Evolutionary conservation across 2,888 invertebrate species (phyloP).

Genomic region (Reticulitermes lucifugus): DNA sequence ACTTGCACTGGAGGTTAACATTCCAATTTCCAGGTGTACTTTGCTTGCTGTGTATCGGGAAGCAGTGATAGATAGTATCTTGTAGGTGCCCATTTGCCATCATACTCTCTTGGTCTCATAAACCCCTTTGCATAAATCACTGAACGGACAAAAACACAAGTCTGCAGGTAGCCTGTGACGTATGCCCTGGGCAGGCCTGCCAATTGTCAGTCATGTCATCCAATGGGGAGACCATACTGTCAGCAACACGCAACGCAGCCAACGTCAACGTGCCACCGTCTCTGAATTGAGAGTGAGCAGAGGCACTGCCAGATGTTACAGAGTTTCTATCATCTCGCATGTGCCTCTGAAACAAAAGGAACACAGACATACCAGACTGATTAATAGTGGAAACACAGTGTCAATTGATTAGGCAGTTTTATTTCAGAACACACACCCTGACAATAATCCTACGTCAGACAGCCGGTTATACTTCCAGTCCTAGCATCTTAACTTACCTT

Average conservation of each 20-base stretch:
- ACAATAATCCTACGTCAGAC: not conserved
- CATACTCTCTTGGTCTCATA: conserved; percentile 35
- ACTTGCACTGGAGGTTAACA: conserved; percentile 37
- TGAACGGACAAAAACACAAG: not conserved
- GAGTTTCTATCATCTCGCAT: conserved; percentile 72
- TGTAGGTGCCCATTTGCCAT: conserved; percentile 38
- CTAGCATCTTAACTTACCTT: no score
- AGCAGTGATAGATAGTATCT: conserved; percentile 30
- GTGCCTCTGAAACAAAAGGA: conserved; percentile 86
- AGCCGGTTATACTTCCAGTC: not conserved
- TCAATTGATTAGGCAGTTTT: not conserved
- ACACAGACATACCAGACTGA: conserved; percentile 66
- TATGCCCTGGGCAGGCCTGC: not conserved
- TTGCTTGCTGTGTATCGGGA: conserved; percentile 16
- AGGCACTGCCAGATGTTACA: conserved; percentile 50
- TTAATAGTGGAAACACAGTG: conserved; percentile 56
- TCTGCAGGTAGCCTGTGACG: no score
- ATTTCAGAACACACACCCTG: conserved; percentile 13
- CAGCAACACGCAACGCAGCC: conserved; percentile 11
- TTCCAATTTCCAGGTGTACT: conserved; percentile 17
- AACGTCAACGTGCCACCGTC: conserved; percentile 12
- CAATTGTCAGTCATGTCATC: not conserved
- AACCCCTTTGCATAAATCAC: conserved; percentile 2
- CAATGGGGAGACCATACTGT: conserved; percentile 17
- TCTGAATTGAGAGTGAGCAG: conserved; percentile 39